Evolutionary conservation across 2,888 invertebrate genomes (phyloP).

Genomic region (Xanthorhoe designata): DNA sequence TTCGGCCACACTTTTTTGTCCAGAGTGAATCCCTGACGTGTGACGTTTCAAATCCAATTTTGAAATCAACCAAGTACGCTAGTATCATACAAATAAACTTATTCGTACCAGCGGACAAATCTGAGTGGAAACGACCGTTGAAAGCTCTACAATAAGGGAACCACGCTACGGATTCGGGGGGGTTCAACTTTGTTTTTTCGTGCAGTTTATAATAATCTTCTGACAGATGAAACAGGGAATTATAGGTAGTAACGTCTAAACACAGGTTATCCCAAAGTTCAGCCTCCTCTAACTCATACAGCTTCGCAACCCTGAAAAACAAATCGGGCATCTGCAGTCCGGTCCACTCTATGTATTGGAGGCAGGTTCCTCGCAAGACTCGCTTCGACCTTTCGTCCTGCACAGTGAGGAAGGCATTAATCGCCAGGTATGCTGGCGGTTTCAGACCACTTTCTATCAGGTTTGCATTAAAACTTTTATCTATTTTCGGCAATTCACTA

Average conservation of each 20-base stretch:
- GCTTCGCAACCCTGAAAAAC: slow-evolving; percentile 29
- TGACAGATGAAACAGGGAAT: slow-evolving; percentile 20
- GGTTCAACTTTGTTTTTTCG: slow-evolving; percentile 6
- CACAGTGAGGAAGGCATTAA: slow-evolving; percentile 26
- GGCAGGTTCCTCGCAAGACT: slow-evolving; percentile 21
- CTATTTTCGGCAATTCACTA: slow-evolving; percentile 18
- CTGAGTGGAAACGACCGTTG: slow-evolving; percentile 16
- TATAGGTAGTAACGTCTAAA: slow-evolving; percentile 4
- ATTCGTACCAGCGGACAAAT: slow-evolving; percentile 27
- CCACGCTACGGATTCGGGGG: slow-evolving; percentile 18
- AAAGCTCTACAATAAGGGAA: slow-evolving; percentile 35
- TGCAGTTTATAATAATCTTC: slow-evolving; percentile 25
- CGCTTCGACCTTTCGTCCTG: slow-evolving; percentile 23
- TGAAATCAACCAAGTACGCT: slow-evolving; percentile 34
- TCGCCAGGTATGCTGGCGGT: slow-evolving; percentile 18
- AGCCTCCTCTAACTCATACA: slow-evolving; percentile 25
- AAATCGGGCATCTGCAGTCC: slow-evolving; percentile 32
- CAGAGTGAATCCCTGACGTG: slow-evolving; percentile 27
- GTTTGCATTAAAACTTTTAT: slow-evolving; percentile 8
- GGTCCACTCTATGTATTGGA: slow-evolving; percentile 35
- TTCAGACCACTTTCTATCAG: slow-evolving; percentile 5
- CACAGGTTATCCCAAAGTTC: slow-evolving; percentile 30
- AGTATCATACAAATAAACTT: slow-evolving; percentile 22
- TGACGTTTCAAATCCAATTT: slow-evolving; percentile 31
- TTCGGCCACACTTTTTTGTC: slow-evolving; percentile 17